Evolutionary conservation across 92 coral and sea anemone genomes (phyloP), one percentile per base, ranked within the genome.

Genomic region (Porites evermanni): DNA sequence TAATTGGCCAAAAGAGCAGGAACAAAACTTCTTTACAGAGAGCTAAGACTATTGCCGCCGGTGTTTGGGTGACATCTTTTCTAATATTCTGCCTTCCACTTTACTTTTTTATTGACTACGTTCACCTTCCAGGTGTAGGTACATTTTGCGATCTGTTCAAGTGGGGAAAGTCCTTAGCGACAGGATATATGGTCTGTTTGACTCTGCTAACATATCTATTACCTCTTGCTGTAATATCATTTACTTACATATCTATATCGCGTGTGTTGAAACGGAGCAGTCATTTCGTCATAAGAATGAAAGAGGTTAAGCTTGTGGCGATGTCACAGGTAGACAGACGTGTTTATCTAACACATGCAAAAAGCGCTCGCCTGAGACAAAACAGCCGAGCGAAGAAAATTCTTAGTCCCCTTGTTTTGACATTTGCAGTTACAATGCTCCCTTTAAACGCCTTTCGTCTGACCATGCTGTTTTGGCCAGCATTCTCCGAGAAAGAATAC

Each of bases 351-450:
- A 12, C 77, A 1, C 9, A 50, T 1, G 20, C 32, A 14, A 17
- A 38, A 38, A 17, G 32, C 26, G n/a, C 5, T 54, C 87, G 72
- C 38, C 72, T 73, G 17, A n/a, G 71, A 2, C 80, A 74, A n/a
- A 83, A 83, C 80, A 73, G 32, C 12, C 80, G 81, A 9, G 80
- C 80, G 2, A 72, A 83, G 79, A 73, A 13, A 29, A 60, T 83
- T 59, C 61, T 83, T 7, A 72, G 72, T 1, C 87, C 87, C 6
- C 23, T 83, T 3, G 87, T 74, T 59, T 16, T 83, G 64, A 58
- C 74, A 12, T 83, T 83, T 50, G 79, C 58, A 7, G 21, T 59
- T 2, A 72, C 80, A 60, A 83, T 73, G 87, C 80, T 83, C 10
- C 81, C 87, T 26, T 10, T 83, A 17, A 81, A 13, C 44, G 51